These are phyloP conservation scores for Gnathonemus longibarbis DNA, from an alignment of 2,113 vertebrate genomes.

Conservation along the genomic window DNA sequence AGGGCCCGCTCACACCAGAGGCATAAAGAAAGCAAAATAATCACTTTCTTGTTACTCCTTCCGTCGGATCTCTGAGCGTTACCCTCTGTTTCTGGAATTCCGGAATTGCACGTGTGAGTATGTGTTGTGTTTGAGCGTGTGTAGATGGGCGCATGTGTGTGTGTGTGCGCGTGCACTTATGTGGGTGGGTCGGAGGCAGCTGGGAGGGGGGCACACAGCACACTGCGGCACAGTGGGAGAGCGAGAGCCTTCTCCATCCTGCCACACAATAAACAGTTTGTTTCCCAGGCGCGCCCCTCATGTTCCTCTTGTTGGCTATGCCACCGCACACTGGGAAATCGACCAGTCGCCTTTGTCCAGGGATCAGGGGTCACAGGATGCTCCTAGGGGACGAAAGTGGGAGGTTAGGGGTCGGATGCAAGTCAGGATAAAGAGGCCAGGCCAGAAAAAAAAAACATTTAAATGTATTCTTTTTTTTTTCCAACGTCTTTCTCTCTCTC, in stretches of 20 bases:
- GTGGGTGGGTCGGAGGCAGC: conserved; percentile 32
- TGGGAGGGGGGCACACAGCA: conserved; percentile 34
- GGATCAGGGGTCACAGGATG: conserved; percentile 69
- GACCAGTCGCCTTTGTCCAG: conserved; percentile 65
- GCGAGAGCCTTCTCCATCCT: conserved; percentile 57
- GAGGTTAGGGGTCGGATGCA: conserved; percentile 66
- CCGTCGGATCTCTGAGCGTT: background rate
- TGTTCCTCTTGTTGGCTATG: conserved; percentile 72
- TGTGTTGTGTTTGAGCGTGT: background rate
- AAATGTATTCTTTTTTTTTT: conserved; percentile 47
- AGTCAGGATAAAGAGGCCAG: conserved; percentile 55
- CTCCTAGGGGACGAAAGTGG: conserved; percentile 63
- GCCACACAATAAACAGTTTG: conserved; percentile 71
- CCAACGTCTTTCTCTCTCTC: conserved; percentile 28
- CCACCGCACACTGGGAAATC: conserved; percentile 69
- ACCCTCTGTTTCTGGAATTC: background rate
- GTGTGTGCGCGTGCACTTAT: background rate
- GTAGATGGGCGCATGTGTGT: conserved; percentile 16
- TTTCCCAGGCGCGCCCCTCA: conserved; percentile 71
- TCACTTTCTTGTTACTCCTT: background rate
- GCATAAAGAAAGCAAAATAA: background rate
- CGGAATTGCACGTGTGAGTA: background rate
- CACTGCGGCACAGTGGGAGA: conserved; percentile 27
- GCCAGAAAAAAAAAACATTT: conserved; percentile 42
- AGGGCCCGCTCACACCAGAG: background rate